Base-by-base conservation (phyloP, 2,888 invertebrate genomes). In the Electrophaes corylata region DNA sequence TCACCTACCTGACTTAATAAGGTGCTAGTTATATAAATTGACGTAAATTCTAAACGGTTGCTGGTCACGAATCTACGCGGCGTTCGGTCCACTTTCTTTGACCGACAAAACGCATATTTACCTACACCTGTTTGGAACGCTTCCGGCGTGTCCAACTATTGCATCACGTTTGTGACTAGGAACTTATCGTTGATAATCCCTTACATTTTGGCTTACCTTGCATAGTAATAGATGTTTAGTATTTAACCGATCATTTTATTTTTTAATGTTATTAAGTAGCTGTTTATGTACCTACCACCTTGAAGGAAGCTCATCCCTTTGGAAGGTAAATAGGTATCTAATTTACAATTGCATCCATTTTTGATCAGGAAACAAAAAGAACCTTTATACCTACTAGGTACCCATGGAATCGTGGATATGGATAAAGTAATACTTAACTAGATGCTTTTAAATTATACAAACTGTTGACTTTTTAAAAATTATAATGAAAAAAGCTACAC, bases 11-110 rank as follows among this genome's bases (percentile, higher is more conserved):
- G 69, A 69, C 72, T 78, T 80, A 82, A 82, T 79, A 81, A 84
- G 82, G 83, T 79, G 87, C 72, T 83, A 87, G 78, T 86, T 86
- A 79, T 79, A 84, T 85, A 83, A 85, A 88, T 86, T 86, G 76
- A 82, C 79, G 83, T 82, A 79, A 83, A 88, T 84, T 80, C 70
- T 70, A 65, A 71, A 71, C 68, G 73, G 69, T 68, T 64, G 65
- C 73, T 73, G 78, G 76, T 75, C 78, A 75, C 75, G 72, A 72
- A 68, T 51, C 55, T 44, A 48, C 55, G 26, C 67, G 58, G 63
- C 54, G 64, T 62, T 53, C 64, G 81, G 71, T 74, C 81, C 75
- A 85, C 87, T 88, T 87, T 87, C 86, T 84, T 80, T 75, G 79
- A 73, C 81, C 79, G 77, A 79, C 75, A 76, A 49, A 76, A 78